These are phyloP conservation scores for Botia kubotai DNA, from an alignment of 2,797 vertebrate species.

Conservation along the genomic window DNA sequence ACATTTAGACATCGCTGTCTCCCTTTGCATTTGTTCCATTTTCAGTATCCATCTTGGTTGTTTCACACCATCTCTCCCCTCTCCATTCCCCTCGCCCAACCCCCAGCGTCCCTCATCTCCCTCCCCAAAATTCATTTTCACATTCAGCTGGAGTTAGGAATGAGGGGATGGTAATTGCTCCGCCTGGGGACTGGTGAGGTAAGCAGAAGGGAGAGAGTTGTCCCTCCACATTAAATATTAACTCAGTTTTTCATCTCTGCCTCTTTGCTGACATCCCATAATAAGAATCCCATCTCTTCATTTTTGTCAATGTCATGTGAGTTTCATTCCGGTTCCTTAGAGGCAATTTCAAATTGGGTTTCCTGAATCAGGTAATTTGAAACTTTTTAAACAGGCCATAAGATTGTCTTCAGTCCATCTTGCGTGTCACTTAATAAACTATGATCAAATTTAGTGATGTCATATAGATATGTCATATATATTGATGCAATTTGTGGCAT, in stretches of 20 bases:
- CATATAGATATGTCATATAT: background rate
- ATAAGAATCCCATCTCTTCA: slow-evolving; percentile 71
- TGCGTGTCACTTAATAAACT: background rate
- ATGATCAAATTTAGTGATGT: slow-evolving; percentile 2
- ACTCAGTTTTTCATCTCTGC: slow-evolving; percentile 77
- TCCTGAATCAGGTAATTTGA: slow-evolving; percentile 17
- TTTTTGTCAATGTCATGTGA: slow-evolving; percentile 51
- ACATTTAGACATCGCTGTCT: slow-evolving; percentile 23
- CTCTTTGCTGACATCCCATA: slow-evolving; percentile 76
- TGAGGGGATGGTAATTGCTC: slow-evolving; percentile 72
- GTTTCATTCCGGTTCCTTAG: slow-evolving; percentile 40
- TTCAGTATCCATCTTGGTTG: slow-evolving; percentile 22
- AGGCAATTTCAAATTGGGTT: slow-evolving; percentile 38
- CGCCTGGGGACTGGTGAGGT: slow-evolving; percentile 67
- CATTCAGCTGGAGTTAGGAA: slow-evolving; percentile 47
- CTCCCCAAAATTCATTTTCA: slow-evolving; percentile 43
- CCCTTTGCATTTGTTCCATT: slow-evolving; percentile 16
- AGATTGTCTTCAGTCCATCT: background rate
- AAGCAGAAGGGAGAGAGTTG: slow-evolving; percentile 30
- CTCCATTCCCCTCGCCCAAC: slow-evolving; percentile 53
- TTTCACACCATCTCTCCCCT: background rate
- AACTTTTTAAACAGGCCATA: slow-evolving; percentile 19
- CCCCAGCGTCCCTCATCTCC: slow-evolving; percentile 43
- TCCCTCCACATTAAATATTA: slow-evolving; percentile 85
- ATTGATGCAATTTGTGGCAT: slow-evolving; percentile 21